A percentile compares a stretch with the other conserved stretches of the same genome.
phyloP scores from a whole-genome alignment of 2,113 vertebrate species.

The Ellobius talpinus region DNA sequence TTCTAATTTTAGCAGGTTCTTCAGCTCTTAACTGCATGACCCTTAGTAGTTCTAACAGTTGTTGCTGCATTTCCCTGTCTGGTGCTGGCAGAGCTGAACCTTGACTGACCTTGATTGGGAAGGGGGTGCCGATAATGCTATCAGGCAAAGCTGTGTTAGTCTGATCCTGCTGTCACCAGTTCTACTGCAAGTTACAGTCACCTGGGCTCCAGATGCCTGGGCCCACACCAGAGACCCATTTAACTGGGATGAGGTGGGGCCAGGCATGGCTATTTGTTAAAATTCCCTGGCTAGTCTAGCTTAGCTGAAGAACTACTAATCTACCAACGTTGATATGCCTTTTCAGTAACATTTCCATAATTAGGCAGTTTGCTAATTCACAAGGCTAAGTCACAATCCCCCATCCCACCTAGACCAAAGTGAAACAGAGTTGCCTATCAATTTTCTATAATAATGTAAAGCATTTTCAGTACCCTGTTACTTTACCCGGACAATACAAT shows the following conservation, averaged over 20 bases:
- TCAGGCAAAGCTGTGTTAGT: not conserved
- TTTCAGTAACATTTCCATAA: not conserved
- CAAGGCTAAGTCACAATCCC: not conserved
- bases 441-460: not conserved
- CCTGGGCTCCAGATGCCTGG: constrained; percentile 47
- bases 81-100: constrained; percentile 61
- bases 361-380: constrained; percentile 1
- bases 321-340: not conserved
- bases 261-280: not conserved
- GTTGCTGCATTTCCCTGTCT: constrained; percentile 11
- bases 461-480: not conserved
- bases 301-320: not conserved
- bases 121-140: constrained; percentile 22
- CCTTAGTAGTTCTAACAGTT: not conserved
- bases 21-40: not conserved
- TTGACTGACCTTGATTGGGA: constrained; percentile 50
- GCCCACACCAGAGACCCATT: constrained; percentile 2
- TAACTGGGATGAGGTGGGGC: constrained; percentile 10
- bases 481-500: not conserved
- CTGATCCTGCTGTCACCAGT: not conserved
- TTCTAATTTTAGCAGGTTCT: constrained; percentile 66
- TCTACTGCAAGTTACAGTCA: not conserved
- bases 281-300: constrained; percentile 7
- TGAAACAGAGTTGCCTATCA: not conserved
- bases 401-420: not conserved